A percentile compares a stretch with the other conserved stretches of the same genome.
Conservation (phyloP, 1,140 invertebrate species). For the Drosophila busckii region DNA sequence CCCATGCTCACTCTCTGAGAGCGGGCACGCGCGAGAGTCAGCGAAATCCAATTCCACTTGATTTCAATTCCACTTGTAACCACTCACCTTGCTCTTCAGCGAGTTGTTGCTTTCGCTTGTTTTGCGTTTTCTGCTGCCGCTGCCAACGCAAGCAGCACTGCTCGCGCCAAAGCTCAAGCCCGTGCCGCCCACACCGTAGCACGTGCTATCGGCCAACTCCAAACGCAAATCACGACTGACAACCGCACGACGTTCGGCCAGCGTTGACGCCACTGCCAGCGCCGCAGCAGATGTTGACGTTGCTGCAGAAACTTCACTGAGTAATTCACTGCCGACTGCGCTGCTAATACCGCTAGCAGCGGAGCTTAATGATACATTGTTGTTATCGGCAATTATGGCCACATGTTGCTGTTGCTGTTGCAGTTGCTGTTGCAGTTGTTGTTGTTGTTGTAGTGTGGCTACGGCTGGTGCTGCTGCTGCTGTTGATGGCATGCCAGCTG, state of each 20-base stretch:
- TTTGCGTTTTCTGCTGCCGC: conserved; percentile 78
- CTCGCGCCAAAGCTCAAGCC: conserved; percentile 48
- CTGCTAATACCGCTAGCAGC: neutral
- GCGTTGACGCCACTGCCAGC: conserved; percentile 53
- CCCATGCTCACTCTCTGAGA: neutral
- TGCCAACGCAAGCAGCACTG: conserved; percentile 48
- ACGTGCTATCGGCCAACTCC: conserved; percentile 69
- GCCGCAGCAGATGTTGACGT: conserved; percentile 46
- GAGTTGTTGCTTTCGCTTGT: conserved; percentile 79
- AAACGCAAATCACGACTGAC: conserved; percentile 64
- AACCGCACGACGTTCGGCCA: conserved; percentile 53
- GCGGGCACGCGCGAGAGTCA: too few relatives aligned
- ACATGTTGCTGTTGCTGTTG: conserved; percentile 56
- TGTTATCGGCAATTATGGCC: conserved; percentile 11
- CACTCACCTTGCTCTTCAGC: conserved; percentile 73
- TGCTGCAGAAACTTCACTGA: too few relatives aligned
- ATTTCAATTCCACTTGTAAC: conserved; percentile 14
- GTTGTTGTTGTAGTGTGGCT: neutral
- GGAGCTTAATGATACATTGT: neutral
- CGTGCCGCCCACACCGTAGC: conserved; percentile 64
- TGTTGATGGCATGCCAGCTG: conserved; percentile 12
- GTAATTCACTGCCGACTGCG: conserved; percentile 9
- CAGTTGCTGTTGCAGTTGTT: conserved; percentile 4
- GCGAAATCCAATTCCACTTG: conserved; percentile 3
- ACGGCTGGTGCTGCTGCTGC: conserved; percentile 8